Evolutionary conservation across 2,888 invertebrate species (phyloP).

Genomic region (Dicyrtoma fusca): DNA sequence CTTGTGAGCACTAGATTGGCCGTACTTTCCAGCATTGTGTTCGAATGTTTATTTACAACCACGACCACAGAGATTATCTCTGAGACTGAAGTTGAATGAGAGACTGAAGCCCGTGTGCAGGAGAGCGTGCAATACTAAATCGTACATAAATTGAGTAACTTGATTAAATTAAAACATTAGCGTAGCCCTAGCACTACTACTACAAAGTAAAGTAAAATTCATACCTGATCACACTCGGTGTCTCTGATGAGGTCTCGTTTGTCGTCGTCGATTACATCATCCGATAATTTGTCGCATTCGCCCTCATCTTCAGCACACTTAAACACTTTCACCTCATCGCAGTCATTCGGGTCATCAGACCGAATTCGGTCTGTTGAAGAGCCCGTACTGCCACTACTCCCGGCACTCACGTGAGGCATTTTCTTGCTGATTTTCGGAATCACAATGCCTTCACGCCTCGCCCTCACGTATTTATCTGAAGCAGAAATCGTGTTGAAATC

Average conservation of each 20-base stretch:
- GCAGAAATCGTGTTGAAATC: slow-evolving; percentile 12
- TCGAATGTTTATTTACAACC: no score
- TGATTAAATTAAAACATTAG: no score
- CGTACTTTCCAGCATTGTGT: no score
- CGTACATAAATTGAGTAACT: no score
- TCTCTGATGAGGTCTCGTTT: slow-evolving; percentile 55
- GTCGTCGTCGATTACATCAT: slow-evolving; percentile 57
- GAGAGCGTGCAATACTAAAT: no score
- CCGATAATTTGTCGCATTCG: slow-evolving; percentile 51
- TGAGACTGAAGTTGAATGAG: no score
- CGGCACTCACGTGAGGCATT: slow-evolving; percentile 46
- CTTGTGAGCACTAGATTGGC: no score
- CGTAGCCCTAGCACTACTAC: no score
- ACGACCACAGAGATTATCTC: no score
- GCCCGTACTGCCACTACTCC: slow-evolving; percentile 46
- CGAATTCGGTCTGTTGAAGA: slow-evolving; percentile 50
- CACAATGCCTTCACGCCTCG: slow-evolving; percentile 32
- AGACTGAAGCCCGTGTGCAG: no score
- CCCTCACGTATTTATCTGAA: slow-evolving; percentile 22
- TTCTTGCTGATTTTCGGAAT: slow-evolving; percentile 25
- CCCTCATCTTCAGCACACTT: slow-evolving; percentile 55
- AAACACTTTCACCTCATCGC: slow-evolving; percentile 56
- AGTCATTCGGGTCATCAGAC: slow-evolving; percentile 56
- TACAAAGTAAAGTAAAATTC: not conserved
- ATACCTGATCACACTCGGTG: slow-evolving; percentile 56